These are phyloP conservation scores for Listronotus bonariensis DNA, from an alignment of 1,140 invertebrate genomes.

Conservation along the genomic window DNA sequence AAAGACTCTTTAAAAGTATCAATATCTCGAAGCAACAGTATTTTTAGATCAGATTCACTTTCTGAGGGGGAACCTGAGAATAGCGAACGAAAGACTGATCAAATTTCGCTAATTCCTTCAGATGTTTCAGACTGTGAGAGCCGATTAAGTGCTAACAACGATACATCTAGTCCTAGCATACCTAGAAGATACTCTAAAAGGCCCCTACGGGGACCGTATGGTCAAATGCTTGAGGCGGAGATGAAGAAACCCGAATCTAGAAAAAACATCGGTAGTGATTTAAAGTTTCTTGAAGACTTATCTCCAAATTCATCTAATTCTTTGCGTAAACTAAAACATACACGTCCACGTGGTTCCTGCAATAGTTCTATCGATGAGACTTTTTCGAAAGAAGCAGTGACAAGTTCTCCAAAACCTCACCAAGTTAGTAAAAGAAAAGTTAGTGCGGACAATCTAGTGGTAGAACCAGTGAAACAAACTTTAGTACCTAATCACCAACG, in stretches of 20 bases:
- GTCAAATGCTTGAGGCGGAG: slow-evolving; percentile 82
- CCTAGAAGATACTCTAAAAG: slow-evolving; percentile 71
- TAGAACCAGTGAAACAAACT: slow-evolving; percentile 52
- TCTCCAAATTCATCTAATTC: slow-evolving; percentile 28
- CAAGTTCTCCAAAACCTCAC: slow-evolving; percentile 27
- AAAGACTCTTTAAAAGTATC: slow-evolving; percentile 37
- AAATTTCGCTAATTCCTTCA: slow-evolving; percentile 47
- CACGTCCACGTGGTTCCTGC: slow-evolving; percentile 44
- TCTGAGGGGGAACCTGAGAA: slow-evolving; percentile 64
- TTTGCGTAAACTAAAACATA: slow-evolving; percentile 42
- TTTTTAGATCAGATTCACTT: slow-evolving; percentile 59
- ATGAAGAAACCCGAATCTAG: slow-evolving; percentile 72
- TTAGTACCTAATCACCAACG: slow-evolving; percentile 67
- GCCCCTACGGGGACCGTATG: slow-evolving; percentile 77
- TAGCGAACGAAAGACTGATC: slow-evolving; percentile 47
- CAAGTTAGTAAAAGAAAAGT: slow-evolving; percentile 56
- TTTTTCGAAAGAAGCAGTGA: slow-evolving; percentile 46
- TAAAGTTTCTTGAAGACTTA: slow-evolving; percentile 60
- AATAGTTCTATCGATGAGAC: slow-evolving; percentile 59
- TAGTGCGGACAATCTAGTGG: slow-evolving; percentile 58
- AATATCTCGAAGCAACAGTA: slow-evolving; percentile 28
- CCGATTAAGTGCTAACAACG: slow-evolving; percentile 45
- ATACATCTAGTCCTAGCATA: slow-evolving; percentile 48
- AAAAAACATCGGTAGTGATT: slow-evolving; percentile 60
- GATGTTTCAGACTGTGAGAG: slow-evolving; percentile 63